Evolutionary conservation across 2,888 invertebrate species (phyloP).

Genomic region (Prenolepis imparis): DNA sequence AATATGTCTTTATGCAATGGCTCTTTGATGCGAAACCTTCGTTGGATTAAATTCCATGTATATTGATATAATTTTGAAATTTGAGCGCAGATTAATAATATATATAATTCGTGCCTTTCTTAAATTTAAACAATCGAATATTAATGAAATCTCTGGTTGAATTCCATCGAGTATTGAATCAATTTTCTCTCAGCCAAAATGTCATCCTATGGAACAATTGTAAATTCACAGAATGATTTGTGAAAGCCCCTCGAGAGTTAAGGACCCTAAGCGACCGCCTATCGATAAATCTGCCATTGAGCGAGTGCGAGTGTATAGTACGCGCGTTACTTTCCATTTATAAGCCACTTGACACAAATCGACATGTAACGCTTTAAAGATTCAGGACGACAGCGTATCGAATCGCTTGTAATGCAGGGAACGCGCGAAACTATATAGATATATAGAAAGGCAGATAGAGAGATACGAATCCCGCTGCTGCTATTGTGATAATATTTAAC

Average conservation of each 20-base stretch:
- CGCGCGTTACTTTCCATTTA: slow-evolving; percentile 48
- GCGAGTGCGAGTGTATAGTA: slow-evolving; percentile 21
- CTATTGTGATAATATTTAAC: not conserved
- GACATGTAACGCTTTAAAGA: slow-evolving; percentile 51
- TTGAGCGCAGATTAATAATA: not conserved
- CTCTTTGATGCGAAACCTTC: not conserved
- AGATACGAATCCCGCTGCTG: not conserved
- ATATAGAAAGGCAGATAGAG: not conserved
- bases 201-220: not conserved
- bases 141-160: not conserved
- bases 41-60: not conserved
- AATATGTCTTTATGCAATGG: not conserved
- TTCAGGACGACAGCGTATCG: slow-evolving; percentile 39
- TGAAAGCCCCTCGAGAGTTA: slow-evolving; percentile 4
- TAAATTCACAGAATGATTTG: slow-evolving; percentile 31
- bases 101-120: not conserved
- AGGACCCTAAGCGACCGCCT: slow-evolving; percentile 23
- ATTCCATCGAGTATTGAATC: not conserved
- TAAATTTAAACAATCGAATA: not conserved
- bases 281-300: slow-evolving; percentile 43
- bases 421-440: slow-evolving; percentile 8
- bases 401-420: slow-evolving; percentile 37
- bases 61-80: slow-evolving; percentile 14
- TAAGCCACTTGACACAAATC: slow-evolving; percentile 51
- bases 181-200: not conserved